Percentiles rank a stretch among this genome's conserved stretches.
phyloP scores from a whole-genome alignment of 2,113 vertebrate species.

The Rhodinocichla rosea region DNA sequence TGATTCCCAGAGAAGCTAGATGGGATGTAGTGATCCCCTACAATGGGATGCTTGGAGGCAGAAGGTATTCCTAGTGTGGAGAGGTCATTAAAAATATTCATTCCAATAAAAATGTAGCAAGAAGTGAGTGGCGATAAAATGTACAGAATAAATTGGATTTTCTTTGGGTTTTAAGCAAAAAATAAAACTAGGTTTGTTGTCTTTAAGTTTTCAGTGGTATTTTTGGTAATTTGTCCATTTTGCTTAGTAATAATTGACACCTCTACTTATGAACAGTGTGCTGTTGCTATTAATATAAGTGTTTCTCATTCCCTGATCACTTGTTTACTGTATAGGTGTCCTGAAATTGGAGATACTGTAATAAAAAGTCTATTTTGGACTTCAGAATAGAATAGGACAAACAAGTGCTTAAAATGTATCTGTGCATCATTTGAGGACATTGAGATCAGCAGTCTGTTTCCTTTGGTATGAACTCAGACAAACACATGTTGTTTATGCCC shows the following conservation, averaged over 20 bases:
- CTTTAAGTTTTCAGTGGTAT: neutral
- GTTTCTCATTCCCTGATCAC: neutral
- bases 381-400: neutral
- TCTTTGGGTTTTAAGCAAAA: neutral
- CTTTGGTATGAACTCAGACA: neutral
- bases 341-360: constrained; percentile 15
- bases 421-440: neutral
- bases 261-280: neutral
- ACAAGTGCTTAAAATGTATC: constrained; percentile 9
- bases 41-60: neutral
- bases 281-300: constrained; percentile 23
- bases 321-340: constrained; percentile 43
- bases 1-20: neutral
- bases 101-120: neutral
- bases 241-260: constrained; percentile 13
- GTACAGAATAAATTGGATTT: neutral
- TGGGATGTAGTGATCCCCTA: neutral
- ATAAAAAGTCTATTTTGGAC: constrained; percentile 1
- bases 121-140: neutral
- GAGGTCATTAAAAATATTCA: neutral
- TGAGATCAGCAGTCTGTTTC: neutral
- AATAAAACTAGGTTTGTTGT: neutral
- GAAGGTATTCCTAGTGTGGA: neutral
- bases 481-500: neutral
- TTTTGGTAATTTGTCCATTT: neutral